Evolutionary conservation across 2,113 vertebrate species (phyloP), one percentile per base, ranked within the genome.

Genomic region (Mungos mungo): DNA sequence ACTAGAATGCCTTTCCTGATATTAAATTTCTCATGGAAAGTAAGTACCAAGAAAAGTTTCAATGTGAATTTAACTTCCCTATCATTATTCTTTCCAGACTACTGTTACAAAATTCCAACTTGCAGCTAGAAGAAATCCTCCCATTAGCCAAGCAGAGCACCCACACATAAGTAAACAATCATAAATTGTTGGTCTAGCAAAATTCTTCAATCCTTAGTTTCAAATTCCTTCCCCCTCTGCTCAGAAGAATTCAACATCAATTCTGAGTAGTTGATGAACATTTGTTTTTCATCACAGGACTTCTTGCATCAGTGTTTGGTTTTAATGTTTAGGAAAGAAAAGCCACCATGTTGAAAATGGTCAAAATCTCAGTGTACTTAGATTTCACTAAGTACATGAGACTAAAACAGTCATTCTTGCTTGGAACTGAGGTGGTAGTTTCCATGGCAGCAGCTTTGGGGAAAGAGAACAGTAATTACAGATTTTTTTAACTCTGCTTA

Each of bases 381-480:
- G 33, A 71, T 19, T 68, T 92, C n/a, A 38, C 27, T 87, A 79
- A 89, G 69, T 31, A 66, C 7, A 1, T 38, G 69, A 80, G n/a
- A 74, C 41, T 23, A 23, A 96, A 95, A 66, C 7, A 60, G 47
- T 50, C 23, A 25, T 11, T 27, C n/a, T 38, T 92, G 33, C 63
- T 90, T 88, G 29, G 25, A 82, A 86, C 41, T 38, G 9, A 47
- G 83, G 50, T 47, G 35, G 57, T 90, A 72, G 85, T 97, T 97
- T 87, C 95, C 63, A 87, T 69, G 52, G 87, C 74, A 96, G 10
- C 89, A 82, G 27, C 19, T n/a, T 25, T 81, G 69, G 27, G n/a
- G 50, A 88, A 45, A 27, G 33, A 38, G 10, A 41, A 16, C 57
- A 77, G 47, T 33, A 68, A 21, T 82, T 85, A 81, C 57, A 57